Conservation (phyloP, 2,113 vertebrate species). For the Muntiacus reevesi region DNA sequence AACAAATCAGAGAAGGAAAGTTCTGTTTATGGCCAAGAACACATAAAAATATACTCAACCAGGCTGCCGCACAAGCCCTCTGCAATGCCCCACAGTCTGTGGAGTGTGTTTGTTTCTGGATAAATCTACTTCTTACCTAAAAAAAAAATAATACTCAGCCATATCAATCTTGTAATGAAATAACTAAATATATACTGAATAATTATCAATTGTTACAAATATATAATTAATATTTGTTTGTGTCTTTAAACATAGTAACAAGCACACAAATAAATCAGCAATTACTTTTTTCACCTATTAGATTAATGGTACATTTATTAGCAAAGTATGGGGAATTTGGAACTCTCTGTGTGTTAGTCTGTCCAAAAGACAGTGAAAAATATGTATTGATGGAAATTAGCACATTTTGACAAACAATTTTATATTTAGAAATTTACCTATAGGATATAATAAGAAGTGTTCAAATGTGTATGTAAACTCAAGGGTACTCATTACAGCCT, state of each 20-base stretch:
- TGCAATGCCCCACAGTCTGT: neutral
- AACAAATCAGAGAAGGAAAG: neutral
- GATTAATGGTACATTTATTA: neutral
- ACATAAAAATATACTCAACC: neutral
- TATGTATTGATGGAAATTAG: neutral
- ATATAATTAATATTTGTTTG: neutral
- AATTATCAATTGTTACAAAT: neutral
- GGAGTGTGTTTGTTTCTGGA: neutral
- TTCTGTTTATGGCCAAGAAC: neutral
- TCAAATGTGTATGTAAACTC: neutral
- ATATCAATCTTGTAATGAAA: neutral
- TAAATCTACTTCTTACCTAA: neutral
- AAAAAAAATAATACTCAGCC: neutral
- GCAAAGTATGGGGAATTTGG: neutral
- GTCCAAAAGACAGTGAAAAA: neutral
- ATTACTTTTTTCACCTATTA: conserved; percentile 53
- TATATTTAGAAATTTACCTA: neutral
- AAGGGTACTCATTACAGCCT: neutral
- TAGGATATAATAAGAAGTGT: neutral
- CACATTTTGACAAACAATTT: neutral
- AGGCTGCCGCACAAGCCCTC: neutral
- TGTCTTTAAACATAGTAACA: neutral
- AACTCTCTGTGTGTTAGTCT: neutral
- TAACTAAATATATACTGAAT: neutral
- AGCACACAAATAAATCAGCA: neutral